phyloP scores from a whole-genome alignment of 2,113 vertebrate genomes.

The Mola mola region DNA sequence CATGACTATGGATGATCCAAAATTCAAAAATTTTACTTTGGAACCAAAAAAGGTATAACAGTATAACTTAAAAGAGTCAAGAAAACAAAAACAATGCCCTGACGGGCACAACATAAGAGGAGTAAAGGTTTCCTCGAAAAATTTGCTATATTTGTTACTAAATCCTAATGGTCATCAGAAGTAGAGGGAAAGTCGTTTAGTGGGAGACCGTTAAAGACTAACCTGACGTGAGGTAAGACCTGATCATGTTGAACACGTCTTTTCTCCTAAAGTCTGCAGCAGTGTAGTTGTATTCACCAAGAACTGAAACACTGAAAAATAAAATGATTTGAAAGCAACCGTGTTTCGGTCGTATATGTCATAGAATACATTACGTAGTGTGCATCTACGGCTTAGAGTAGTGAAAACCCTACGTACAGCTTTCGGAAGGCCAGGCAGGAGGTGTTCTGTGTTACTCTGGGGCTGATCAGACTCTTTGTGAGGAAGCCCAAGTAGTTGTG shows the following conservation, averaged over 20 bases:
- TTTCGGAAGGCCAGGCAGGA: constrained; percentile 77
- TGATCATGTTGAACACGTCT: constrained; percentile 75
- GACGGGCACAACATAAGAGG: no score
- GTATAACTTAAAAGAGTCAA: no score
- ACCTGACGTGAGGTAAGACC: constrained; percentile 74
- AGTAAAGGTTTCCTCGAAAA: no score
- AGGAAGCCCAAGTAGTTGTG: constrained; percentile 71
- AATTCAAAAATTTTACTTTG: no score
- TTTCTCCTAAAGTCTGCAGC: constrained; percentile 39
- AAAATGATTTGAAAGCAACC: not conserved
- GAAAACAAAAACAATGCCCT: no score
- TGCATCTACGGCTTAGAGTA: not conserved
- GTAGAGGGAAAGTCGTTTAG: no score
- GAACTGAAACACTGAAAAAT: constrained; percentile 67
- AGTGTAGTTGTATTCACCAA: constrained; percentile 65
- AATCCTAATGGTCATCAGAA: no score
- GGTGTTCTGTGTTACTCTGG: constrained; percentile 45
- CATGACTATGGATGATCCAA: no score
- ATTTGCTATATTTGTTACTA: no score
- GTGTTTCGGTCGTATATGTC: no score
- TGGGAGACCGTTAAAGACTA: constrained; percentile 10
- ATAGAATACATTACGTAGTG: not conserved
- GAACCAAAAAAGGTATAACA: no score
- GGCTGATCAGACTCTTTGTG: constrained; percentile 68
- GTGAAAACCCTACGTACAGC: constrained; percentile 61